Evolutionary conservation across 2,797 vertebrate genomes (phyloP).

Genomic region (Chelidonichthys spinosus): DNA sequence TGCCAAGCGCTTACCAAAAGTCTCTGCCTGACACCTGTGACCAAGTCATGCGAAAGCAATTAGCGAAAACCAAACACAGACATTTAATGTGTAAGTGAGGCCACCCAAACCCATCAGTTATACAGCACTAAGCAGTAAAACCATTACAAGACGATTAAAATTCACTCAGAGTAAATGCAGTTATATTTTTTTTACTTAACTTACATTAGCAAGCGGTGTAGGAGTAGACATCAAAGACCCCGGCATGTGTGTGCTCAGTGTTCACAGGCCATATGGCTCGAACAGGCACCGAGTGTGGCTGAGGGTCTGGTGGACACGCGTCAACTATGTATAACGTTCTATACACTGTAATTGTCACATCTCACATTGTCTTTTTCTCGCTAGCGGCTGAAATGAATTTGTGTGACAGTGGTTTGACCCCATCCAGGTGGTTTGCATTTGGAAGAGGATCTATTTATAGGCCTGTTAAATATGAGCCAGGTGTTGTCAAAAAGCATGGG

Average conservation of each 20-base stretch:
- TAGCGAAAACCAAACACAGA: conserved; percentile 70
- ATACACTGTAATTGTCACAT: conserved; percentile 30
- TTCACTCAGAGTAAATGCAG: conserved; percentile 52
- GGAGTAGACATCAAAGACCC: conserved; percentile 16
- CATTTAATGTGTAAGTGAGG: conserved; percentile 58
- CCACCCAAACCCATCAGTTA: conserved; percentile 64
- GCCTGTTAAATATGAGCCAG: conserved; percentile 77
- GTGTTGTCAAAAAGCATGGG: conserved; percentile 71
- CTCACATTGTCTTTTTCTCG: conserved; percentile 27
- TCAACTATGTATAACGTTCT: conserved; percentile 18
- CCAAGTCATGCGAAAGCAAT: conserved; percentile 74
- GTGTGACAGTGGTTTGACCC: conserved; percentile 57
- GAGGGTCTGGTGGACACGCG: conserved; percentile 25
- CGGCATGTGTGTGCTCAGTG: conserved; percentile 26
- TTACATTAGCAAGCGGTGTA: conserved; percentile 27
- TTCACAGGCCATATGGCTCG: conserved; percentile 30
- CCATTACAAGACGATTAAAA: conserved; percentile 69
- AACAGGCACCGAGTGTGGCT: conserved; percentile 17
- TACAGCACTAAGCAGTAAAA: conserved; percentile 59
- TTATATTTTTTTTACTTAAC: conserved; percentile 34
- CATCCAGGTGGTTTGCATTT: conserved; percentile 79
- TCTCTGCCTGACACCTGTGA: conserved; percentile 76
- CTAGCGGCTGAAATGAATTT: conserved; percentile 25
- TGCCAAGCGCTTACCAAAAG: conserved; percentile 82
- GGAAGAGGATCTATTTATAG: conserved; percentile 77